Evolutionary conservation across 2,113 vertebrate species (phyloP), one percentile per base, ranked within the genome.

Genomic region (Osmerus eperlanus): DNA sequence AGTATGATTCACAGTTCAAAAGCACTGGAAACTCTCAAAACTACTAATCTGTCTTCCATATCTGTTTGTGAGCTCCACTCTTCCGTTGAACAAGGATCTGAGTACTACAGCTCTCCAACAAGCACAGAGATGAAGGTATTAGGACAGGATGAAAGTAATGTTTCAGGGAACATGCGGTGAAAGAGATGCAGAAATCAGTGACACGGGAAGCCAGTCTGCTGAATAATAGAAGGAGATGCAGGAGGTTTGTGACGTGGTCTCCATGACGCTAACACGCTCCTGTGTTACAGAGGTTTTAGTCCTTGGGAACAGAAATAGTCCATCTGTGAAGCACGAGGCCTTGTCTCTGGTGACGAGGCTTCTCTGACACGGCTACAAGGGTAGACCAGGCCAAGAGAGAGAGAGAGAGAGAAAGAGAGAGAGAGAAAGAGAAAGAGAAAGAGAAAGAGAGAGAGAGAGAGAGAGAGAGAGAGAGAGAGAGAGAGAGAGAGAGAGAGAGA

Each of bases 161-260:
- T 7, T 41, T 9, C 36, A 41, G 36, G 36, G 36, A 41, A 41
- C 36, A 9, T 9, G 36, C 36, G 8, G 36, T 41, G 36, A 78
- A 80, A 82, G 85, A 83, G 85, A 81, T 78, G 84, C 83, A 86
- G 76, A 66, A 60, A 83, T 68, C 72, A 47, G 73, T 74, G 64
- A 64, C 64, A 69, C 76, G 79, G 76, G 64, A 76, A 75, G 69
- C 69, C 13, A 1, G 13, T 61, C 52, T 75, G 78, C 75, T 86
- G 73, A 86, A 87, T 89, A 78, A 87, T 85, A 81, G 69, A 89
- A 67, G 65, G 74, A 70, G 68, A 81, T 7, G 25, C 23, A 25
- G 21, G 23, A 36, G 14, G 67, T 23, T 9, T 41, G 4, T 13
- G 63, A 70, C 53, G 62, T 47, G 75, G 73, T 67, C 79, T 71